Conservation (phyloP, 1,140 invertebrate genomes). For the Diabrotica undecimpunctata region DNA sequence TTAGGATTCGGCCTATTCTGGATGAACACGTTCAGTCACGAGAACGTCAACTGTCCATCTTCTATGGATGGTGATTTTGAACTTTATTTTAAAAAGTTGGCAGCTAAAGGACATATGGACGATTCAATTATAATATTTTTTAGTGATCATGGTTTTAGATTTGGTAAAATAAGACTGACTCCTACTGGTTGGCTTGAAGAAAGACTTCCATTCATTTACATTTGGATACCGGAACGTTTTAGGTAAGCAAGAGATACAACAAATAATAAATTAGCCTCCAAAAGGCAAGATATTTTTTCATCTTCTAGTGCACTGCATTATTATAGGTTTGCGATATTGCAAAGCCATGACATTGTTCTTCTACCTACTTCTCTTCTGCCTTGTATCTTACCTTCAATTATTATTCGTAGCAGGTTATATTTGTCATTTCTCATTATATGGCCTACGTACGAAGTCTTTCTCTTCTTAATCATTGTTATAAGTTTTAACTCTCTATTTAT, state of each 20-base stretch:
- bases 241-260: slow-evolving; percentile 36
- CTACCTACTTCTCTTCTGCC: too few species aligned
- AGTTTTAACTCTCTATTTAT: too few species aligned
- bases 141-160: slow-evolving; percentile 82
- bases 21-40: slow-evolving; percentile 65
- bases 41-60: slow-evolving; percentile 56
- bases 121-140: slow-evolving; percentile 64
- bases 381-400: too few species aligned
- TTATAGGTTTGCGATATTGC: too few species aligned
- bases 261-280: slow-evolving; percentile 47
- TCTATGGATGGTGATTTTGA: slow-evolving; percentile 54
- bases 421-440: too few species aligned
- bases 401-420: too few species aligned
- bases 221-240: slow-evolving; percentile 68
- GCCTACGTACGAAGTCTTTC: too few species aligned
- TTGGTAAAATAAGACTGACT: slow-evolving; percentile 64
- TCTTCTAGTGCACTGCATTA: too few species aligned
- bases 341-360: too few species aligned
- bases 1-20: slow-evolving; percentile 64
- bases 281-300: background rate
- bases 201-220: slow-evolving; percentile 77
- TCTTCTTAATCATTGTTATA: too few species aligned
- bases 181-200: slow-evolving; percentile 78
- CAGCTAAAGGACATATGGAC: slow-evolving; percentile 48
- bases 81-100: slow-evolving; percentile 51